Evolutionary conservation across 2,888 invertebrate genomes (phyloP), one percentile per base, ranked within the genome.

Genomic region (Heliothis peltigera): DNA sequence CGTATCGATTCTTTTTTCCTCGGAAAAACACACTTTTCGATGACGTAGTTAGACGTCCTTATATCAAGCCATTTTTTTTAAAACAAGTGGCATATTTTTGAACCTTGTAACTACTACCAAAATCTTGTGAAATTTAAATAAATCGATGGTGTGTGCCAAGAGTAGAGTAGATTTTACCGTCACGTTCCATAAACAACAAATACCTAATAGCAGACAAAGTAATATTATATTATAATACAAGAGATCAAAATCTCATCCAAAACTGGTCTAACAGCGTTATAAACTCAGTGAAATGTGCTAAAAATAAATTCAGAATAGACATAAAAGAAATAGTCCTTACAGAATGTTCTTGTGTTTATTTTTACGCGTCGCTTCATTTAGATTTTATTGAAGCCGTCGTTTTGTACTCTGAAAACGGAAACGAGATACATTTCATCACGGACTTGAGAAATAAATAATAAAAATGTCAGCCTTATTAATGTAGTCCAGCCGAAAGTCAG

Each of bases 371-470:
- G 56, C 43, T 57, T 57, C 47, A 53, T 75, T 75, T 55, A 47
- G 49, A 60, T 70, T 54, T 75, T 56, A 62, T 71, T 75, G 70
- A 70, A 75, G 47, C 56, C 28, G 52, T 48, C 55, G 35, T 44
- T 25, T 22, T 58, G 49, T 49, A 32, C 32, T 60, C 21, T 35
- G 44, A 56, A 62, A 75, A 46, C 70, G 56, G 55, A 58, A 55
- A 70, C 55, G 43, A 75, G 39, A 56, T 42, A 44, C 28, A 51
- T 75, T 57, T 54, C 28, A 58, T 54, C 57, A 58, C 32, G 28
- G 21, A 44, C 35, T 61, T 32, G 15, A 56, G 43, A 59, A 56
- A 77, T 47, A 43, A 56, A 57, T 6, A 60, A 44, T 46, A 43
- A 58, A 67, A 55, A 58, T 54, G 48, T 35, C 35, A 42, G 42